These are phyloP conservation scores for Sciurus niger DNA, from an alignment of 2,113 vertebrate genomes.

Conservation along the genomic window DNA sequence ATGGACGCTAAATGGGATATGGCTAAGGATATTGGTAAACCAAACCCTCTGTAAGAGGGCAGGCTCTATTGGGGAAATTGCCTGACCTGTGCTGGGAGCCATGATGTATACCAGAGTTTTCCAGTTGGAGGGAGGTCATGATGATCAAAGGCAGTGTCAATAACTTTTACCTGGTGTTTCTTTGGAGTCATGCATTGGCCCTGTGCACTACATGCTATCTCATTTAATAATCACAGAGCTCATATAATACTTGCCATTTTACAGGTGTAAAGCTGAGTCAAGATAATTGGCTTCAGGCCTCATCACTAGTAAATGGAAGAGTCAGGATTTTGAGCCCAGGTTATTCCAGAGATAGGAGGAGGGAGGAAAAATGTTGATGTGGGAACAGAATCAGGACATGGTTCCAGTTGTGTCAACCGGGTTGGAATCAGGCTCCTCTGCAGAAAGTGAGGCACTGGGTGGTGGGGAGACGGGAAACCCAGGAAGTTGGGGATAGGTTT, in stretches of 20 bases:
- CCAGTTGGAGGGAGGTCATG: background rate
- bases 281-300: background rate
- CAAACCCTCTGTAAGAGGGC: background rate
- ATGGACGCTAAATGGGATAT: background rate
- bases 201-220: background rate
- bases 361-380: background rate
- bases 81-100: background rate
- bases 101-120: background rate
- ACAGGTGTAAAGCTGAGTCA: background rate
- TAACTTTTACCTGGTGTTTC: background rate
- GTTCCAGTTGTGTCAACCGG: background rate
- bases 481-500: background rate
- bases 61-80: background rate
- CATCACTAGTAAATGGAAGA: background rate
- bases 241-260: background rate
- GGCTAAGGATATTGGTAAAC: background rate
- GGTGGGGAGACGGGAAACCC: background rate
- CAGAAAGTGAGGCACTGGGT: background rate
- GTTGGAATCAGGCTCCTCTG: background rate
- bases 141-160: background rate
- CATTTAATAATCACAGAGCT: background rate
- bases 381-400: background rate
- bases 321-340: background rate
- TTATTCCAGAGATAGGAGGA: background rate
- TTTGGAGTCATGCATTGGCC: background rate